Base-by-base conservation (phyloP, 2,888 invertebrate genomes). In the Oligia strigilis region DNA sequence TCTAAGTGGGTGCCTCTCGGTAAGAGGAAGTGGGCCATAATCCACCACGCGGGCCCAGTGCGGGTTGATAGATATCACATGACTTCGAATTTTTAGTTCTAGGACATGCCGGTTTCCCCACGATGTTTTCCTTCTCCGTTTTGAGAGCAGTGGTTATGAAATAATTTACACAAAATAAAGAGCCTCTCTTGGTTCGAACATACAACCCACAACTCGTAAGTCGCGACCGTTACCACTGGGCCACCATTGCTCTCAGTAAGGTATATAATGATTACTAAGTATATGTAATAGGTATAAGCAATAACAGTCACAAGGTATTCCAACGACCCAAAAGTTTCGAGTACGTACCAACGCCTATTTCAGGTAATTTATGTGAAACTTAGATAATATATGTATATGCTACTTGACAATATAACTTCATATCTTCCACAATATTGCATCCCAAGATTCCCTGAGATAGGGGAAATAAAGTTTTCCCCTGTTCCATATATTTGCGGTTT, bases 401-500 rank as follows among this genome's bases (percentile, higher is more conserved):
- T 77, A 81, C 80, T 86, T 85, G 88, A 87, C 85, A 82, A 86
- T 81, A 81, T 88, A 87, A 88, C 79, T 88, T 90, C 80, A 87
- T 89, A 89, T 89, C 89, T 86, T 81, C 80, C 76, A 72, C 83
- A 81, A 88, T 88, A 88, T 89, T 88, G 87, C 87, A 83, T 74
- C 70, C 58, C 84, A 76, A 87, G 88, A 90, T 89, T 81, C 69
- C n/a, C 74, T 70, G 65, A 86, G 90, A 90, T 89, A 87, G 87
- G 89, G 89, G 89, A 90, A 87, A 89, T 89, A 89, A 91, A 91
- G 86, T 90, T 91, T 80, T 81, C 81, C 82, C 87, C 78, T 82
- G 87, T 87, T 86, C 87, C 80, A 83, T 90, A 87, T 90, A 91
- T 92, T 90, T 90, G 92, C 89, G 91, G 92, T 91, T 83, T 87